phyloP scores from a whole-genome alignment of 2,797 vertebrate species.

The Eidolon dupreanum region DNA sequence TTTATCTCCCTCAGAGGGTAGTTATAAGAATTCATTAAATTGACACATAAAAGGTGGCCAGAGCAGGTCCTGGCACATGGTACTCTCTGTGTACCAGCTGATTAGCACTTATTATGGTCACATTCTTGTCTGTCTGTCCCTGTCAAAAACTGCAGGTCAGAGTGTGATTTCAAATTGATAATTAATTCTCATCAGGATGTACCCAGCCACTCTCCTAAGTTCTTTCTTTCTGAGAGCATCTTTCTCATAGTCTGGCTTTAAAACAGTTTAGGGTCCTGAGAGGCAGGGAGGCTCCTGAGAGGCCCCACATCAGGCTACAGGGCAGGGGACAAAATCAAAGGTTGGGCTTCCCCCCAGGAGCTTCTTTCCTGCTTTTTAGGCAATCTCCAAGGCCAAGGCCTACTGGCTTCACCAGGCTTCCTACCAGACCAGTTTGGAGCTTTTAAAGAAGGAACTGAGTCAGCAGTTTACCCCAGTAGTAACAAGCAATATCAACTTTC shows the following conservation, averaged over 20 bases:
- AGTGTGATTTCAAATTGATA: not conserved
- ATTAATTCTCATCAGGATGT: not conserved
- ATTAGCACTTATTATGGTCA: not conserved
- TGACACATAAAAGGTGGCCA: not conserved
- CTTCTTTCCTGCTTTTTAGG: constrained; percentile 2
- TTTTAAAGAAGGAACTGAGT: constrained; percentile 36
- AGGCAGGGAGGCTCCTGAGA: not conserved
- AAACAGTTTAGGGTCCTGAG: not conserved
- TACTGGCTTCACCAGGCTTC: not conserved
- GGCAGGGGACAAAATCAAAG: constrained; percentile 29
- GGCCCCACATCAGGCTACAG: not conserved
- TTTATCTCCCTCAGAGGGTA: not conserved
- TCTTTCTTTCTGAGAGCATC: not conserved
- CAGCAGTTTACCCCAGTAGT: not conserved
- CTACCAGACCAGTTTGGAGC: not conserved
- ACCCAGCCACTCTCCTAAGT: not conserved
- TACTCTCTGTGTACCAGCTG: not conserved
- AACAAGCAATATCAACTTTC: not conserved
- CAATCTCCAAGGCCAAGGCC: not conserved
- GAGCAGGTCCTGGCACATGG: not conserved
- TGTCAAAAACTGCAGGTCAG: not conserved
- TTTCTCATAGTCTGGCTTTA: not conserved
- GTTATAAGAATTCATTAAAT: not conserved
- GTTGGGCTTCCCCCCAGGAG: not conserved
- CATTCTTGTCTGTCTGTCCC: not conserved